Evolutionary conservation across 2,113 vertebrate genomes (phyloP).

Genomic region (Lophochroa leadbeateri): DNA sequence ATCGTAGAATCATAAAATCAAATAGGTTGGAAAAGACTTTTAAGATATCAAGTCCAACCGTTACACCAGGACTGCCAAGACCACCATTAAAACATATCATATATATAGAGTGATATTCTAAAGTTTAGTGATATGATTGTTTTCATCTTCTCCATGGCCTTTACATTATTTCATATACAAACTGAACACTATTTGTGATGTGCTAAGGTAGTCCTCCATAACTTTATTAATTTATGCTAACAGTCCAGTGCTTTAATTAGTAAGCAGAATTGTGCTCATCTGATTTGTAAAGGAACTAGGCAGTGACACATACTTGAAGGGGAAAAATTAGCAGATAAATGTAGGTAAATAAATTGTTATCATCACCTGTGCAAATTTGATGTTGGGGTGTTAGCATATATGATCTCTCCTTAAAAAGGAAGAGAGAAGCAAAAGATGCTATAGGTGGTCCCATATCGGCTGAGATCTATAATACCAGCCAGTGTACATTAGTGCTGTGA

Average conservation of each 20-base stretch:
- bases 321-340: background rate
- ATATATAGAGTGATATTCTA: background rate
- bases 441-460: fast-evolving
- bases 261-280: background rate
- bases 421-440: background rate
- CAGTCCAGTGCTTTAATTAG: background rate
- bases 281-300: background rate
- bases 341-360: background rate
- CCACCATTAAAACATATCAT: background rate
- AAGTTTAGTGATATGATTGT: background rate
- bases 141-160: background rate
- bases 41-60: background rate
- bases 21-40: background rate
- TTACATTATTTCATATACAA: background rate
- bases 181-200: background rate
- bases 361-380: background rate
- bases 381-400: background rate
- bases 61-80: background rate
- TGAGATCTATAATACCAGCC: background rate
- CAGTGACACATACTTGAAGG: background rate
- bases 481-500: background rate
- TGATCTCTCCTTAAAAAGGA: background rate
- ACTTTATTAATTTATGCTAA: background rate
- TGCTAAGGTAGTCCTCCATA: background rate
- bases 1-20: background rate